Base-by-base conservation (phyloP, 2,113 vertebrate genomes). In the Cettia cetti region DNA sequence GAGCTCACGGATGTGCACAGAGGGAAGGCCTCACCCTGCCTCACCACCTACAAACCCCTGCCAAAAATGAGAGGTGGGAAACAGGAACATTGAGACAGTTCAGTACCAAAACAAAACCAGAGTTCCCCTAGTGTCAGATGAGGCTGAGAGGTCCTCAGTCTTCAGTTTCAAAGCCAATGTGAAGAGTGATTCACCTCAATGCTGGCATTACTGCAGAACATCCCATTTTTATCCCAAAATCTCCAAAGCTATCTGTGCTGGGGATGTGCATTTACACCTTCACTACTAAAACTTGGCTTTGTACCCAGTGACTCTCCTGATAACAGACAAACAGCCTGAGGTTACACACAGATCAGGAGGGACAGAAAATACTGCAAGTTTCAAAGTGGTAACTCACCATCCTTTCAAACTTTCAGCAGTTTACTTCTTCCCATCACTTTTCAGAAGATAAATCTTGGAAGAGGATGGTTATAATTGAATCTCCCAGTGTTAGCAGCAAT, bases 91-190 rank as follows among this genome's bases (percentile, higher is more conserved):
- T 2, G 35, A 64, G 21, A 31, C 2, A 10, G 7, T 9, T 79
- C 27, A 13, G 20, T 8, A 16, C 5, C 40, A 65, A 31, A 54
- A 22, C 5, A 26, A 44, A 45, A 11, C 0, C 27, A 59, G 50
- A 86, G 11, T 4, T 59, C 13, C 8, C 19, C 15, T 5, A 1
- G 0, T 1, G 24, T 8, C 20, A 60, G 27, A 13, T 2, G 12
- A 26, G 17, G 11, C 44, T 7, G 3, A 30, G 15, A 4, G 3
- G 1, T 11, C 61, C 44, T 45, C 19, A 1, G 11, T 37, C 31
- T 69, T 33, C 27, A 4, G 3, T 35, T 61, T 13, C 40, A 82
- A 15, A 11, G 8, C 19, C 60, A 78, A 30, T 0, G 6, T 10
- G 42, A 44, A 12, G 56, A 22, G 3, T 3, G 35, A 47, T 76